These are phyloP conservation scores for Felis chaus DNA, from an alignment of 2,113 vertebrate genomes.

Conservation along the genomic window DNA sequence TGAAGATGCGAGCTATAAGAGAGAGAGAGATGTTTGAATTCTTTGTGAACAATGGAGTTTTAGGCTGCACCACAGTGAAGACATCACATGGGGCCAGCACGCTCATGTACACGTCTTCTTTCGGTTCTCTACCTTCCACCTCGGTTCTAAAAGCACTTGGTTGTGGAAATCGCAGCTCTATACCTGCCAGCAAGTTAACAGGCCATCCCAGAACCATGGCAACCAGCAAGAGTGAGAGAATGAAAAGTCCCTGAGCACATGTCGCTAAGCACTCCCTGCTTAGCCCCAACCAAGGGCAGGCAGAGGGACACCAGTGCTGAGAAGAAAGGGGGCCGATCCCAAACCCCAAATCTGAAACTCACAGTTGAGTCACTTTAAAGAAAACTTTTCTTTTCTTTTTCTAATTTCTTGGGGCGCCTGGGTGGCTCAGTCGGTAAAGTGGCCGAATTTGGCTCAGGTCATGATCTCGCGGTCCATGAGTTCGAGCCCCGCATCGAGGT, in stretches of 20 bases:
- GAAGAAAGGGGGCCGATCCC: not conserved
- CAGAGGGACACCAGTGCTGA: not conserved
- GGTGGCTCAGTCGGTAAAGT: no score
- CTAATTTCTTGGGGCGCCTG: no score
- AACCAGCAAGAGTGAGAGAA: not conserved
- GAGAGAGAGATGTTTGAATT: not conserved
- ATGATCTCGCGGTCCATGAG: no score
- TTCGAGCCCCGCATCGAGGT: rapidly evolving
- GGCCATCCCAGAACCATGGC: constrained; percentile 39
- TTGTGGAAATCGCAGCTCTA: constrained; percentile 25
- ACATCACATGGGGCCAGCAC: not conserved
- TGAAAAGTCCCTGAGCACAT: not conserved
- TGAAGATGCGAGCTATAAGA: not conserved
- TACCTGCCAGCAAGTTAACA: not conserved
- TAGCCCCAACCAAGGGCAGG: not conserved
- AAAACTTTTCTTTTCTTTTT: not conserved
- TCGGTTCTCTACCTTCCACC: not conserved
- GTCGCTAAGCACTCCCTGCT: not conserved
- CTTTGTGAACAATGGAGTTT: not conserved
- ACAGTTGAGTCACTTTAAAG: not conserved
- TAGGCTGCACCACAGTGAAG: not conserved
- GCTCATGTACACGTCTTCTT: rapidly evolving
- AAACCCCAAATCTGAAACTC: not conserved
- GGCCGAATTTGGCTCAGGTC: no score
- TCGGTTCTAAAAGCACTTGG: not conserved